Conservation (phyloP, 2,888 invertebrate species). For the Pherbina coryleti region DNA sequence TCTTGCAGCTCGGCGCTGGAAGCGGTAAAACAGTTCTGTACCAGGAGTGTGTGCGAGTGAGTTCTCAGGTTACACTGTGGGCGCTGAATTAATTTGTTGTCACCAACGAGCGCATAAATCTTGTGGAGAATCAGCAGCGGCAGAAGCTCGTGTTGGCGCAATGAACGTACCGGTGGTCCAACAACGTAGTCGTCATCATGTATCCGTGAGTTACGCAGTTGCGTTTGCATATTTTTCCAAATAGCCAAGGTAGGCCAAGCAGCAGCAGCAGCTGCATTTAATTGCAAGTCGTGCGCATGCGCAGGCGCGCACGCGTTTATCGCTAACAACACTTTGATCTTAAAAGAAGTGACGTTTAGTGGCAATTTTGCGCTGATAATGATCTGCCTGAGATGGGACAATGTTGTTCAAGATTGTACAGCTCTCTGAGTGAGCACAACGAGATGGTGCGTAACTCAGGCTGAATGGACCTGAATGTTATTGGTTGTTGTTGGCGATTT, state of each 20-base stretch:
- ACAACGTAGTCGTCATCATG: slow-evolving; percentile 4
- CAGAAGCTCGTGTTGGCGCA: slow-evolving; percentile 13
- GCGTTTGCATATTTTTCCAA: background rate
- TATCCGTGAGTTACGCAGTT: background rate
- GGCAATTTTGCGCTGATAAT: slow-evolving; percentile 66
- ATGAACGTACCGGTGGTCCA: slow-evolving; percentile 29
- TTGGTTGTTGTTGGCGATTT: too few relatives aligned
- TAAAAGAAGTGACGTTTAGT: slow-evolving; percentile 68
- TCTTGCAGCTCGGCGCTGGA: too few relatives aligned
- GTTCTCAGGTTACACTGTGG: slow-evolving; percentile 23
- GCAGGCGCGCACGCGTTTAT: slow-evolving; percentile 41
- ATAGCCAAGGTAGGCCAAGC: background rate
- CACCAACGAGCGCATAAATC: slow-evolving; percentile 62
- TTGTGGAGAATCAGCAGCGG: slow-evolving; percentile 35
- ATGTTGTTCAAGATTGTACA: slow-evolving; percentile 66
- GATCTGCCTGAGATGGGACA: slow-evolving; percentile 66
- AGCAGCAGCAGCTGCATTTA: slow-evolving; percentile 56
- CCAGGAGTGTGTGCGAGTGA: background rate
- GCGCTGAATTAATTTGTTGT: slow-evolving; percentile 69
- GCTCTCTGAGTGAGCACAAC: background rate
- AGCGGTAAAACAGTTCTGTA: slow-evolving; percentile 13
- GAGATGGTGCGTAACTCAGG: too few relatives aligned
- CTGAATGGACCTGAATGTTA: too few relatives aligned
- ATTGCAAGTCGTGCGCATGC: slow-evolving; percentile 61
- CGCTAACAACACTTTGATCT: slow-evolving; percentile 68